A percentile compares a stretch with the other conserved stretches of the same genome.
Evolutionary conservation across 2,113 vertebrate genomes (phyloP).

Genomic region (Pelvicachromis taeniatus): DNA sequence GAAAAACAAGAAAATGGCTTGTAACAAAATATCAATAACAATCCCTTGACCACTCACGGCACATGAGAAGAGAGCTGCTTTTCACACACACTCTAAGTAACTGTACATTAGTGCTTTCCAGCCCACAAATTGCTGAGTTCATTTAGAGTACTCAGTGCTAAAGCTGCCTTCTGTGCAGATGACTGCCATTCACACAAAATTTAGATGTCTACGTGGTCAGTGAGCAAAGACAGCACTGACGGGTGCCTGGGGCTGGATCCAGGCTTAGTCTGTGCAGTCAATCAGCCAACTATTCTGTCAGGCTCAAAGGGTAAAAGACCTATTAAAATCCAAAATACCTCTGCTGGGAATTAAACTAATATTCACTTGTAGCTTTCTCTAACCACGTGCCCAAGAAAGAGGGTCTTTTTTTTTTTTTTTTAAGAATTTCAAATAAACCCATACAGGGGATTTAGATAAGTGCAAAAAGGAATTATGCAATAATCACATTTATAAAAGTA

Average conservation of each 20-base stretch:
- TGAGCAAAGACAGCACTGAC: slow-evolving; percentile 10
- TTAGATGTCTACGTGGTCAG: slow-evolving; percentile 14
- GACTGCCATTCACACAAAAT: not conserved
- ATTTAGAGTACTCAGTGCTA: slow-evolving; percentile 9
- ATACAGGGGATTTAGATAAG: not conserved
- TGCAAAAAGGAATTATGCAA: not conserved
- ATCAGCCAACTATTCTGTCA: slow-evolving; percentile 10
- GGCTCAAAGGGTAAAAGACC: slow-evolving; percentile 32
- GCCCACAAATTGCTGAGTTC: slow-evolving; percentile 31
- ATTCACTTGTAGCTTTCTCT: not conserved
- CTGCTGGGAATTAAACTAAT: slow-evolving; percentile 1
- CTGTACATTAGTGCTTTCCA: slow-evolving; percentile 2
- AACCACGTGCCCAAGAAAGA: not conserved
- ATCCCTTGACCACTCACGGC: not conserved
- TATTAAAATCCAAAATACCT: slow-evolving; percentile 10
- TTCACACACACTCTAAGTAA: slow-evolving; percentile 6
- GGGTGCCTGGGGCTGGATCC: slow-evolving; percentile 24
- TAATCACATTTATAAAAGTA: not conserved
- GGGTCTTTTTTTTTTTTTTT: not conserved
- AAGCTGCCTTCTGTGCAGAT: not conserved
- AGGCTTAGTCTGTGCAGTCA: slow-evolving; percentile 16
- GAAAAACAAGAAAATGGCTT: not conserved
- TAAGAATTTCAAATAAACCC: not conserved
- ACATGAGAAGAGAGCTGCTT: not conserved
- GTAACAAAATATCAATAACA: slow-evolving; percentile 8